Evolutionary conservation across 2,113 vertebrate species (phyloP), one percentile per base, ranked within the genome.

Genomic region (Petrocephalus microphthalmus): DNA sequence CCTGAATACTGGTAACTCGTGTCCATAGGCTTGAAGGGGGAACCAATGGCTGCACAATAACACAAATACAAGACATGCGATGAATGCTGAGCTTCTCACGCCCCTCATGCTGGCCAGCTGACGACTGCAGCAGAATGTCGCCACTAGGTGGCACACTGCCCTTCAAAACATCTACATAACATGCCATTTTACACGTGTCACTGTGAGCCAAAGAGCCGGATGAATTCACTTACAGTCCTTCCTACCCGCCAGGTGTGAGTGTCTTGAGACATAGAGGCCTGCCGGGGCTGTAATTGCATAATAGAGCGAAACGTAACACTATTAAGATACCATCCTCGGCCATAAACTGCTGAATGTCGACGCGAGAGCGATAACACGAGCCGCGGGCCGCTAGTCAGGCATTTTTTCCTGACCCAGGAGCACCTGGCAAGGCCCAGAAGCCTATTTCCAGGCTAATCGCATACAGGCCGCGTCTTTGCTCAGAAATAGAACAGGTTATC

Each of bases 21-120:
- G 93, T 99, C 98, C 94, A 98, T 97, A 60, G 98, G 98, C 90
- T 99, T 99, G 94, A 99, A 99, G 71, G 98, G 98, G 88, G 98
- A 99, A 89, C 97, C 98, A 84, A 99, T 98, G 86, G 97, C 98
- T 99, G 91, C 2, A 82, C n/a, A 87, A 60, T 7, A 49, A 87
- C 37, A 91, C 78, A 90, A 51, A 88, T 45, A 33, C 7, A 29
- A 90, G 53, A 84, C 25, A 2, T 52, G 5, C 7, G 2, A 85
- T 29, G 47, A 84, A 22, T 60, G 85, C 25, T 57, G 37, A 56
- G n/a, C 37, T 60, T 67, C 8, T 67, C 25, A 67, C 10, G 3
- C 57, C n/a, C n/a, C 57, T 64, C 57, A 64, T 64, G 57, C 60
- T 29, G 60, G 60, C 60, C 60, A 67, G 60, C 60, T 67, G 60